These are phyloP conservation scores for Hypotaenidia okinawae DNA, from an alignment of 2,797 vertebrate genomes.

Conservation along the genomic window DNA sequence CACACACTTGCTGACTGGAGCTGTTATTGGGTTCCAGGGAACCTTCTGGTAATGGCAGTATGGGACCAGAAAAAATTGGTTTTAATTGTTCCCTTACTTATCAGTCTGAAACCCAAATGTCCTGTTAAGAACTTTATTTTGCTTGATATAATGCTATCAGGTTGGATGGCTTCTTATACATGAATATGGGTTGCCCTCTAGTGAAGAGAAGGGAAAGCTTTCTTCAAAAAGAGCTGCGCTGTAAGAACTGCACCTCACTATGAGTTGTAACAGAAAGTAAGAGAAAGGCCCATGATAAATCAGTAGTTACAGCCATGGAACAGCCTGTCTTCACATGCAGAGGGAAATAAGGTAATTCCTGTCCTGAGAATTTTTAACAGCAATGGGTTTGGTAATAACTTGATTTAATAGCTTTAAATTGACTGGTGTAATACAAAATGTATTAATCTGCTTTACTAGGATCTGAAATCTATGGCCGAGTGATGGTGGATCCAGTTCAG, in stretches of 20 bases:
- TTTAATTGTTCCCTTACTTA: neutral
- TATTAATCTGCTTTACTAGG: slow-evolving; percentile 58
- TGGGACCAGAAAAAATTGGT: neutral
- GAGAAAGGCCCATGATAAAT: neutral
- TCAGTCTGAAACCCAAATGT: neutral
- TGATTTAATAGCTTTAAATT: neutral
- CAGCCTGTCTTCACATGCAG: neutral
- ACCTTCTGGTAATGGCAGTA: neutral
- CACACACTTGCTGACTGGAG: neutral
- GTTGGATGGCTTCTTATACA: neutral
- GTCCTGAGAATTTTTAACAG: neutral
- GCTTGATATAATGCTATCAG: neutral
- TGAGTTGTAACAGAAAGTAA: neutral
- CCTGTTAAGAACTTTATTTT: neutral
- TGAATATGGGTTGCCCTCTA: slow-evolving; percentile 42
- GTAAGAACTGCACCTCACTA: accelerated
- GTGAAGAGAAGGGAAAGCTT: slow-evolving; percentile 2
- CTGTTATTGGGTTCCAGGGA: neutral
- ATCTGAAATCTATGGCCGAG: slow-evolving; percentile 79
- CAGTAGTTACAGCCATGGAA: neutral
- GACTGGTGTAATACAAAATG: neutral
- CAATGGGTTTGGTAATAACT: neutral
- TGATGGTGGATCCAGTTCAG: slow-evolving; percentile 86
- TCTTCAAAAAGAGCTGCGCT: neutral
- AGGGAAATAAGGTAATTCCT: neutral